A percentile compares a stretch with the other conserved stretches of the same genome.
Conservation (phyloP, 2,113 vertebrate genomes). For the Microcebus murinus region DNA sequence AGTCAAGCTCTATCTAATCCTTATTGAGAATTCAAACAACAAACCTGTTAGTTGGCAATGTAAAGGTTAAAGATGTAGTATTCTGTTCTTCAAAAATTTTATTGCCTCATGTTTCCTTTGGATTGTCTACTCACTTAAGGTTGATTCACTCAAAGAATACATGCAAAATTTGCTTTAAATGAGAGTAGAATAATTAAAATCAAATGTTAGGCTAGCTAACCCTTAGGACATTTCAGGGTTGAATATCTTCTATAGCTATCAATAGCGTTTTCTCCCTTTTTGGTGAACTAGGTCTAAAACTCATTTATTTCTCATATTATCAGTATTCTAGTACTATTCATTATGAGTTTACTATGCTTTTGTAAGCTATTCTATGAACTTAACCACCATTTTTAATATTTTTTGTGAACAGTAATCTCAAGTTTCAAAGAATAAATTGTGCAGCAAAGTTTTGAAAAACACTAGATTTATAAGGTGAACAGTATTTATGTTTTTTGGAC, state of each 20-base stretch:
- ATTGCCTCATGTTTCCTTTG: slow-evolving; percentile 2
- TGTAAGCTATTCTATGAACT: neutral
- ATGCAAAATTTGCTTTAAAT: slow-evolving; percentile 27
- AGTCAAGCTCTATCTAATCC: slow-evolving; percentile 34
- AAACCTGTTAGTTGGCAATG: slow-evolving; percentile 20
- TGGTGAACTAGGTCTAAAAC: neutral
- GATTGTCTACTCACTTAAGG: neutral
- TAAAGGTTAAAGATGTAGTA: slow-evolving; percentile 19
- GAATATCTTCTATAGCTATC: neutral
- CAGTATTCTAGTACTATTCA: neutral
- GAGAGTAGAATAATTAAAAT: slow-evolving; percentile 18
- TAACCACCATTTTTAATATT: slow-evolving; percentile 2
- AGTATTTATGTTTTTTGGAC: neutral
- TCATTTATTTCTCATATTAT: neutral
- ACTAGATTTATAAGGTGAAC: neutral
- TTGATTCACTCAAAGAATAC: neutral
- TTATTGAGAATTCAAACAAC: slow-evolving; percentile 28
- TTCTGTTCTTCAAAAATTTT: slow-evolving; percentile 28
- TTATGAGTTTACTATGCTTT: neutral
- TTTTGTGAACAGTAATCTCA: slow-evolving; percentile 16
- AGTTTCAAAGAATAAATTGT: neutral
- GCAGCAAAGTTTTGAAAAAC: neutral
- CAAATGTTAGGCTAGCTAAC: neutral
- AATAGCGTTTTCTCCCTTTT: neutral
- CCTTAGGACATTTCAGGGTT: neutral